Percentiles rank a stretch among this genome's conserved stretches.
These are phyloP conservation scores for Hycleus cichorii DNA, from an alignment of 1,140 invertebrate species.

Conservation along the genomic window DNA sequence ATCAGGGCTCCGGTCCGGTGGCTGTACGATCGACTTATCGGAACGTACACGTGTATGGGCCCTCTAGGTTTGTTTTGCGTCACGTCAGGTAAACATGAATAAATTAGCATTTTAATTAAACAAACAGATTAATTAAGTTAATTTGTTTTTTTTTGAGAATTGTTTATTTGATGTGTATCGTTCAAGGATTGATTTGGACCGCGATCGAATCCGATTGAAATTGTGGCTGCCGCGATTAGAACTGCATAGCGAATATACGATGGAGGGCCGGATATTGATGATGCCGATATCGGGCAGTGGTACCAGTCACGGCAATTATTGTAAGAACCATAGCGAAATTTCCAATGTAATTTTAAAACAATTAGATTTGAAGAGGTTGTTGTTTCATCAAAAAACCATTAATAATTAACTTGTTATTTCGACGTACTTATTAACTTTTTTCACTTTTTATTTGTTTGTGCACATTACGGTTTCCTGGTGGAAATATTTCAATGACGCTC, in stretches of 20 bases:
- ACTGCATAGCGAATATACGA: constrained; percentile 48
- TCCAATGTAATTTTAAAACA: too few relatives aligned
- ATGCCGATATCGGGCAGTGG: constrained; percentile 55
- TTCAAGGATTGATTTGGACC: constrained; percentile 46
- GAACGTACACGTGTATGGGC: constrained; percentile 53
- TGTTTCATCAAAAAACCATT: too few relatives aligned
- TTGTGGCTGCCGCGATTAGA: constrained; percentile 49
- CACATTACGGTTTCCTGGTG: too few relatives aligned
- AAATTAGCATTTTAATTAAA: not conserved
- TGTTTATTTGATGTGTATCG: not conserved
- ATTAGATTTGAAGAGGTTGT: too few relatives aligned
- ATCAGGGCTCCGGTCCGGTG: constrained; percentile 53
- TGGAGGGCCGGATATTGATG: constrained; percentile 55
- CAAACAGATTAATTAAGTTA: not conserved
- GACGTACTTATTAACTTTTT: not conserved
- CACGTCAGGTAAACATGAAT: constrained; percentile 49
- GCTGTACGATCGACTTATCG: constrained; percentile 51
- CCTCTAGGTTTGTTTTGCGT: constrained; percentile 49
- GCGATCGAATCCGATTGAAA: constrained; percentile 42
- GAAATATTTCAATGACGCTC: not conserved
- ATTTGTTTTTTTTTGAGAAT: not conserved
- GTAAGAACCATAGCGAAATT: constrained; percentile 39
- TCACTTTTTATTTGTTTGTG: too few relatives aligned
- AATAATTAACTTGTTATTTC: not conserved
- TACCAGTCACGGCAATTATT: constrained; percentile 47